Base-by-base conservation (phyloP, 2,113 vertebrate genomes). In the Leptodactylus fuscus region DNA sequence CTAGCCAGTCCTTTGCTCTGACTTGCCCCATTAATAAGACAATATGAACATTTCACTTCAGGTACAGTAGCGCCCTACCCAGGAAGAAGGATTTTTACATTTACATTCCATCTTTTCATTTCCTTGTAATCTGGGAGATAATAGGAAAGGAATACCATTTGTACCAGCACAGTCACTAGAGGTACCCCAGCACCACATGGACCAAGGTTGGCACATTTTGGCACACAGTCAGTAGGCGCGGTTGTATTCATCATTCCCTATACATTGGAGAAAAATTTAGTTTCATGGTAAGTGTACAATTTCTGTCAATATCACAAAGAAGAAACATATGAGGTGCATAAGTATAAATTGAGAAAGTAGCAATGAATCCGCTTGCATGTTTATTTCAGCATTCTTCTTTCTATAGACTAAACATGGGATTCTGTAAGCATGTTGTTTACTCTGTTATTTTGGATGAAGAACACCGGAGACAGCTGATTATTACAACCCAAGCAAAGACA, bases 391-490 rank as follows among this genome's bases (percentile, higher is more conserved):
- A 73, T 34, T 24, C 70, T 41, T 75, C 44, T 10, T 8, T 48
- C 24, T 70, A 60, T 62, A 83, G 82, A 83, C 82, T 75, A 83
- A 83, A 83, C 82, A 83, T 55, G 46, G 12, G 53, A 53, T 53
- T 44, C n/a, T 49, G 24, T 12, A 6, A 55, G 36, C 5, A 13
- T 58, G 41, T 32, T 83, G 69, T 74, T 58, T 74, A 62, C 51
- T 41, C 69, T 41, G 20, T n/a, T 13, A 60, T 20, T 83, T 44
- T 60, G 18, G 51, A 75, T 58, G 38, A 83, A 22, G 36, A 41
- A 46, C 11, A 58, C 76, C 18, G 36, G 36, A 83, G 67, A 75
- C 70, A 75, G 53, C 15, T 41, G 53, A 62, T 83, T 48, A 55
- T 34, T 58, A 29, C 2, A 83, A 62, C 24, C 1, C 51, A 34